phyloP scores from a whole-genome alignment of 2,797 vertebrate species.

The Xiphorhynchus erythropygius region DNA sequence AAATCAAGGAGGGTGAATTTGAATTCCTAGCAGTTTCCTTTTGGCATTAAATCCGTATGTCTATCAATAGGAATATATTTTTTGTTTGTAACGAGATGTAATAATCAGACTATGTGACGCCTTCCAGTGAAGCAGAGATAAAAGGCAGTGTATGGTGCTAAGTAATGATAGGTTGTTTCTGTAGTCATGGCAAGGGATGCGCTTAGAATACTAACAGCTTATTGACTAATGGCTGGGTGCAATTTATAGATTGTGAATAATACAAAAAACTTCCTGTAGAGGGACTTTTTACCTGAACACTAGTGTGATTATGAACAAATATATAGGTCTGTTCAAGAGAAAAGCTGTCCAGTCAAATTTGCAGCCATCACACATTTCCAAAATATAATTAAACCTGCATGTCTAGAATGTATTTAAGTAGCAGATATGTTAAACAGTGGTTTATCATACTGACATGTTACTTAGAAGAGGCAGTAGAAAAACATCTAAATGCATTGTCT shows the following conservation, averaged over 20 bases:
- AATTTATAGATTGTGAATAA: background rate
- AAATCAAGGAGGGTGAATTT: background rate
- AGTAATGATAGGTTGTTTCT: slow-evolving; percentile 22
- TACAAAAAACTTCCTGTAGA: background rate
- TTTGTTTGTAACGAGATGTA: background rate
- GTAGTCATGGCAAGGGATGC: slow-evolving; percentile 17
- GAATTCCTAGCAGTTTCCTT: background rate
- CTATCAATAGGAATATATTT: background rate
- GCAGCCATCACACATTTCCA: background rate
- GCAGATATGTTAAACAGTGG: background rate
- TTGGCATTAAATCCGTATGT: background rate
- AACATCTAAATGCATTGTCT: background rate
- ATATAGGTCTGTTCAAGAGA: background rate
- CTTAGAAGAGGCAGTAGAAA: background rate
- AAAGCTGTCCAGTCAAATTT: background rate
- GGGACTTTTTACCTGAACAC: background rate
- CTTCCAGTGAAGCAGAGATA: background rate
- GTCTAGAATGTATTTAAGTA: background rate
- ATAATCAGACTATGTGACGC: background rate
- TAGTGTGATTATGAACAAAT: background rate
- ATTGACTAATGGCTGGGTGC: slow-evolving; percentile 13
- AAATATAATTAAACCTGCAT: background rate
- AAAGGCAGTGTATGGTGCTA: background rate
- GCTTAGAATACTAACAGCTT: slow-evolving; percentile 32
- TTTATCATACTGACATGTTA: background rate